Conservation (phyloP, 2,113 vertebrate species). For the Cyprinus carpio region DNA sequence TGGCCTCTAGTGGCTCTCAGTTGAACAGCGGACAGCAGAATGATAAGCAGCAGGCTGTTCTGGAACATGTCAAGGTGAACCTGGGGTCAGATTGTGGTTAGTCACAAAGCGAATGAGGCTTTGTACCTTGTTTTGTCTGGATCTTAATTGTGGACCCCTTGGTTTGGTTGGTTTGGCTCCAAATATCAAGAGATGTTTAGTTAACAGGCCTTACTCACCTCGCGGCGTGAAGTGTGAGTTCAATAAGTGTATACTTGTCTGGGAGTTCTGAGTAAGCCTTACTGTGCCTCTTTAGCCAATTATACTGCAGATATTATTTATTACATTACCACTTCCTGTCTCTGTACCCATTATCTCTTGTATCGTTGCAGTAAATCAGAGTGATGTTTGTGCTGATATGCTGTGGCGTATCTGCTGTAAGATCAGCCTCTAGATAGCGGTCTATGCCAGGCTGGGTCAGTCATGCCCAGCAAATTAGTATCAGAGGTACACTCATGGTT, state of each 20-base stretch:
- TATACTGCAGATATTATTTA: conserved; percentile 20
- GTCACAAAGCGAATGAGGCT: conserved; percentile 34
- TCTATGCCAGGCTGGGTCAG: neutral
- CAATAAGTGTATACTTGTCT: neutral
- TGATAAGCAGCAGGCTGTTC: neutral
- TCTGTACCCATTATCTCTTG: conserved; percentile 5
- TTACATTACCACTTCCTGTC: conserved; percentile 32
- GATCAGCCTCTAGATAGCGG: conserved; percentile 32
- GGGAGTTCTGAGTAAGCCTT: conserved; percentile 13
- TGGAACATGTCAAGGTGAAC: conserved; percentile 40
- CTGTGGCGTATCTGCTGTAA: neutral
- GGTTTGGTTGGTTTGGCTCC: conserved; percentile 16
- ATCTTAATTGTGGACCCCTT: conserved; percentile 13
- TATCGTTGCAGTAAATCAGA: conserved; percentile 8
- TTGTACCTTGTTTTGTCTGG: conserved; percentile 42
- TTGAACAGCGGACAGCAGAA: neutral
- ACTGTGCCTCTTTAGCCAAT: neutral
- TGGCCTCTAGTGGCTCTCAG: conserved; percentile 56
- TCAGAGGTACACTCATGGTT: conserved; percentile 33
- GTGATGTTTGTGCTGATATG: conserved; percentile 19
- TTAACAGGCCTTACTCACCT: conserved; percentile 27
- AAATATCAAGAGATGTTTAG: conserved; percentile 15
- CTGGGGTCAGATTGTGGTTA: conserved; percentile 33
- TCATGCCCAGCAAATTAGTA: conserved; percentile 18
- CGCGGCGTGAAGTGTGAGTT: conserved; percentile 6